Evolutionary conservation across 2,888 invertebrate species (phyloP).

Genomic region (Eupithecia dodoneata): DNA sequence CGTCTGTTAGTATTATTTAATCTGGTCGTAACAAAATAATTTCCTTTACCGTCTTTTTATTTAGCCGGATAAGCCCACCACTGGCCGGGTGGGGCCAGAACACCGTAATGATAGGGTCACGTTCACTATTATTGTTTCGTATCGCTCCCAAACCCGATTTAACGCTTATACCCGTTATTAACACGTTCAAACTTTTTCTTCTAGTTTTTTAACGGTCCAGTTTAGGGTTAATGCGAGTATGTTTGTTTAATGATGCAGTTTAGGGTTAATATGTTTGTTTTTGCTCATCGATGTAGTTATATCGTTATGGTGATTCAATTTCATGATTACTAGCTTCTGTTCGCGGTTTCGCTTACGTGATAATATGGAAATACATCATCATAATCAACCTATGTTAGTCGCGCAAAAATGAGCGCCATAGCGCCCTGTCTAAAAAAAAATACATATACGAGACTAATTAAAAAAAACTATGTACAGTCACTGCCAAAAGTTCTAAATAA

Average conservation of each 20-base stretch:
- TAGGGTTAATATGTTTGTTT: conserved; percentile 5
- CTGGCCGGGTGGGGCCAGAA: conserved; percentile 20
- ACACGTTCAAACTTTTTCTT: not conserved
- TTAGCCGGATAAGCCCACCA: conserved; percentile 2
- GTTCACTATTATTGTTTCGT: conserved; percentile 18
- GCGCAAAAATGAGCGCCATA: no score
- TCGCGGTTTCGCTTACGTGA: not conserved
- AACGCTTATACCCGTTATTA: conserved; percentile 1
- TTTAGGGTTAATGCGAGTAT: not conserved
- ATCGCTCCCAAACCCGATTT: conserved; percentile 1
- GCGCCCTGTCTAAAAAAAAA: no score
- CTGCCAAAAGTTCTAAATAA: not conserved
- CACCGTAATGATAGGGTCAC: conserved; percentile 34
- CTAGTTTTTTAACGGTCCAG: conserved; percentile 7
- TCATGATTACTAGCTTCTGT: not conserved
- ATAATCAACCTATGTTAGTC: no score
- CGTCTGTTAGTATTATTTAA: no score
- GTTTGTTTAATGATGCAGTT: conserved; percentile 3
- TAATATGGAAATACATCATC: not conserved
- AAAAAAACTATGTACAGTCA: not conserved
- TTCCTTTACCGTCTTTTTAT: not conserved
- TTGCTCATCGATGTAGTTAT: not conserved
- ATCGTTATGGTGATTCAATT: not conserved
- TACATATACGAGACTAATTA: no score
- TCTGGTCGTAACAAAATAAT: not conserved